Conservation (phyloP, 2,113 vertebrate genomes). For the Lamprologus ornatipinnis region DNA sequence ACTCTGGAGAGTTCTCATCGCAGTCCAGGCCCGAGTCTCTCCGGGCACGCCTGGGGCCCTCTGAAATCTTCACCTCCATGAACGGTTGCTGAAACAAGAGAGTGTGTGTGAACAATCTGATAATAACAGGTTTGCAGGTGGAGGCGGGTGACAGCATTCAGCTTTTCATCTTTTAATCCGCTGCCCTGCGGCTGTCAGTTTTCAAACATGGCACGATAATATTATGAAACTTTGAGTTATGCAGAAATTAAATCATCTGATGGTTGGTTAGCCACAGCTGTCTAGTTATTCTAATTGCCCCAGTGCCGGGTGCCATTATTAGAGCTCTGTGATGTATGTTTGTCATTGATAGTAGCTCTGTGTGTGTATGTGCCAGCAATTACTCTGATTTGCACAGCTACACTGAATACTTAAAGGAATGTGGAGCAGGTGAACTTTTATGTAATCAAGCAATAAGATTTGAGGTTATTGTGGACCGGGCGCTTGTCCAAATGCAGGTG, state of each 20-base stretch:
- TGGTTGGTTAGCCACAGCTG: conserved; percentile 29
- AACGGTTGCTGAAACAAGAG: conserved; percentile 86
- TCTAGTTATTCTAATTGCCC: conserved; percentile 26
- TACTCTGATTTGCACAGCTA: conserved; percentile 55
- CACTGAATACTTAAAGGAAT: conserved; percentile 49
- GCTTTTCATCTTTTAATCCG: background rate
- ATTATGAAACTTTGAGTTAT: conserved; percentile 39
- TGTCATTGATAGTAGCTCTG: conserved; percentile 29
- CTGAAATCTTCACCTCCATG: conserved; percentile 94
- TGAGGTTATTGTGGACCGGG: conserved; percentile 21
- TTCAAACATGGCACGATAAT: conserved; percentile 29
- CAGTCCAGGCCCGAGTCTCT: conserved; percentile 94
- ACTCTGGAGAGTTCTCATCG: conserved; percentile 89
- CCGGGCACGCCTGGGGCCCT: conserved; percentile 81
- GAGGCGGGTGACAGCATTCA: background rate
- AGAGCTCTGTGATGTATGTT: conserved; percentile 7
- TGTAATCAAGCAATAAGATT: conserved; percentile 32
- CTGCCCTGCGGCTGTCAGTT: background rate
- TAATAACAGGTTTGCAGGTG: background rate
- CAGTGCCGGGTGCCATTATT: conserved; percentile 22
- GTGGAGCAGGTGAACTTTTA: conserved; percentile 48
- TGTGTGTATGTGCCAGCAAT: conserved; percentile 24
- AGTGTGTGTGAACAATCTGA: background rate
- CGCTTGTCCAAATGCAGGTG: conserved; percentile 38
- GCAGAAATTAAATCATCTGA: conserved; percentile 31